phyloP scores from a whole-genome alignment of 2,113 vertebrate species.

The Hirundichthys speculiger region DNA sequence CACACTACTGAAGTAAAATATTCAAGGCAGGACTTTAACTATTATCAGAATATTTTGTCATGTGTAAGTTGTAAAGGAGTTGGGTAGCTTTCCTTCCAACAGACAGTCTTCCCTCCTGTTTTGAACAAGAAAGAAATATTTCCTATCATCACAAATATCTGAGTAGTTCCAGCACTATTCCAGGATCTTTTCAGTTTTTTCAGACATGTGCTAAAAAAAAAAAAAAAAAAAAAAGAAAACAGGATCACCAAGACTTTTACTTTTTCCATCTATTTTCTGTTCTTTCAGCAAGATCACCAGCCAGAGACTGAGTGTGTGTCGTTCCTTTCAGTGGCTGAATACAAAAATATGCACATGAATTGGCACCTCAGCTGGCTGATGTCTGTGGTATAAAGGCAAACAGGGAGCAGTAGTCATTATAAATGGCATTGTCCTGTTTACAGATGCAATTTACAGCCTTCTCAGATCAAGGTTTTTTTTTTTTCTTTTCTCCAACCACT shows the following conservation, averaged over 20 bases:
- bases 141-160: not conserved
- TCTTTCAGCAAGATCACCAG: not conserved
- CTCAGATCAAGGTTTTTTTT: slow-evolving; percentile 36
- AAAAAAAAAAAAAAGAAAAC: not conserved
- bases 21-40: too few species aligned
- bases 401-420: slow-evolving; percentile 39
- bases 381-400: slow-evolving; percentile 46
- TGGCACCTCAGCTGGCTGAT: slow-evolving; percentile 32
- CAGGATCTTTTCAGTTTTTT: not conserved
- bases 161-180: not conserved
- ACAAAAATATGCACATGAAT: slow-evolving; percentile 31
- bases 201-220: not conserved
- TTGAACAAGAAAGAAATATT: not conserved
- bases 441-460: slow-evolving; percentile 40
- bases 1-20: too few species aligned
- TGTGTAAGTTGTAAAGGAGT: too few species aligned
- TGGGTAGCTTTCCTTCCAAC: too few species aligned
- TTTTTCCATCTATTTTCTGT: slow-evolving; percentile 11
- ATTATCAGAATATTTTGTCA: too few species aligned
- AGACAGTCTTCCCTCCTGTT: too few species aligned
- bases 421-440: slow-evolving; percentile 41
- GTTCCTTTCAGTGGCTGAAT: slow-evolving; percentile 15
- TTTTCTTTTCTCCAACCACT: slow-evolving; percentile 3
- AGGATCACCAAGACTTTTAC: not conserved
- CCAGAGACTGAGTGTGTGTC: not conserved